Evolutionary conservation across 1,140 invertebrate species (phyloP).

Genomic region (Drosophila sulfurigaster): DNA sequence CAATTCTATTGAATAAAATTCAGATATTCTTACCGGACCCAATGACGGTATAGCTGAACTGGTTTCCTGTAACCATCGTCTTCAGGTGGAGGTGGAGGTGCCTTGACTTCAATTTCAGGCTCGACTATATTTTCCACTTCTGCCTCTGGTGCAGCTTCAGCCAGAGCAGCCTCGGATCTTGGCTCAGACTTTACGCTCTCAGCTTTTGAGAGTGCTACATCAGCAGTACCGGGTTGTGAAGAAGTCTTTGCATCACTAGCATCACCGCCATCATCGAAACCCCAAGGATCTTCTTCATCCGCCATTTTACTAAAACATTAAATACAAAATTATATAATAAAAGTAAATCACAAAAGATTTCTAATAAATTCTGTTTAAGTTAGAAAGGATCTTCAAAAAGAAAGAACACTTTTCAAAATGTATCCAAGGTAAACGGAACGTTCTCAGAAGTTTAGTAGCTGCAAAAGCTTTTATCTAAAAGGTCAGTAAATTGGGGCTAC

Average conservation of each 20-base stretch:
- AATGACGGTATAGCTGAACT: constrained; percentile 89
- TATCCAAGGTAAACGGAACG: constrained; percentile 1
- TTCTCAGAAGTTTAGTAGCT: not conserved
- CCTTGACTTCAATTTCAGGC: constrained; percentile 80
- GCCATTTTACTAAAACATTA: constrained; percentile 66
- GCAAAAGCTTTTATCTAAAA: constrained; percentile 4
- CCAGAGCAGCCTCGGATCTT: constrained; percentile 53
- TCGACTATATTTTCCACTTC: constrained; percentile 66
- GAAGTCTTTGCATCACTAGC: constrained; percentile 35
- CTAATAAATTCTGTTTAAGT: too few relatives aligned
- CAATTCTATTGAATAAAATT: not conserved
- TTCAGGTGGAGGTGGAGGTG: constrained; percentile 87
- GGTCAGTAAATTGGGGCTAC: constrained; percentile 15
- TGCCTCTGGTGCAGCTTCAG: constrained; percentile 21
- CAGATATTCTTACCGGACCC: constrained; percentile 87
- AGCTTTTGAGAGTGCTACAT: constrained; percentile 57
- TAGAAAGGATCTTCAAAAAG: not conserved
- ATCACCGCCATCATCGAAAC: constrained; percentile 69
- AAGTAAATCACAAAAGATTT: not conserved
- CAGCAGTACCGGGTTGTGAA: constrained; percentile 45
- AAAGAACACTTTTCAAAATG: not conserved
- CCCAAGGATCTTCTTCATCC: constrained; percentile 85
- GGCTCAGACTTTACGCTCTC: constrained; percentile 77
- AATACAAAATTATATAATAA: not conserved
- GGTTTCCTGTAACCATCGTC: constrained; percentile 85